Evolutionary conservation across 2,888 invertebrate species (phyloP), one percentile per base, ranked within the genome.

Genomic region (Drosophila falleni): DNA sequence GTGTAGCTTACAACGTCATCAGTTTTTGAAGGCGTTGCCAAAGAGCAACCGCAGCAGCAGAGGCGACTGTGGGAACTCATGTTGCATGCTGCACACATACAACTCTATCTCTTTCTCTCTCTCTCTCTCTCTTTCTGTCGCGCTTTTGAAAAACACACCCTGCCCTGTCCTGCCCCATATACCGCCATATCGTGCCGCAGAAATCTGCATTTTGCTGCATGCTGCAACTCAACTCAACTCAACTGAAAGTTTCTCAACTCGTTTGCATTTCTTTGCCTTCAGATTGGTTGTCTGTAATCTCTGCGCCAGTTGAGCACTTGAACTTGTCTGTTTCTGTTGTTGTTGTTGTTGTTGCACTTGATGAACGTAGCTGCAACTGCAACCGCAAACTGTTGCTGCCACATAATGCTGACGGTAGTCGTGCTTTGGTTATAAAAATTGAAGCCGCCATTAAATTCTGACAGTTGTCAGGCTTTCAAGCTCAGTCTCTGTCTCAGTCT

Each of bases 391-490:
- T 51, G 61, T 42, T 26, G 60, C 56, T 39, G 59, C 49, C 47
- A 62, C 62, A 64, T n/a, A 26, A 26, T 41, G 54, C 78, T 71
- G 79, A 81, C 87, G 81, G 87, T 87, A 89, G 89, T 87, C 87
- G 87, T 87, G 87, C 89, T 86, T 86, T 71, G 86, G 87, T 87
- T 87, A 86, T 87, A 87, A 89, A 86, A 89, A 89, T 85, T 86
- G 86, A 81, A 83, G 84, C 83, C 89, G 89, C 87, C 87, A 87
- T 87, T 88, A 89, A 89, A 86, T 86, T 89, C 89, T 89, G 87
- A 87, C 87, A 87, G 87, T 87, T 87, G 87, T 87, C 87, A 89
- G 85, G 78, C 81, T 70, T 70, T 51, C 47, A 60, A 64, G 37
- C 63, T 56, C 59, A 16, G 56, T 46, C 33, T 26, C 29, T 23